Percentiles rank a stretch among this genome's conserved stretches.
Evolutionary conservation across 2,888 invertebrate species (phyloP).

Genomic region (Drosophila pegasa): DNA sequence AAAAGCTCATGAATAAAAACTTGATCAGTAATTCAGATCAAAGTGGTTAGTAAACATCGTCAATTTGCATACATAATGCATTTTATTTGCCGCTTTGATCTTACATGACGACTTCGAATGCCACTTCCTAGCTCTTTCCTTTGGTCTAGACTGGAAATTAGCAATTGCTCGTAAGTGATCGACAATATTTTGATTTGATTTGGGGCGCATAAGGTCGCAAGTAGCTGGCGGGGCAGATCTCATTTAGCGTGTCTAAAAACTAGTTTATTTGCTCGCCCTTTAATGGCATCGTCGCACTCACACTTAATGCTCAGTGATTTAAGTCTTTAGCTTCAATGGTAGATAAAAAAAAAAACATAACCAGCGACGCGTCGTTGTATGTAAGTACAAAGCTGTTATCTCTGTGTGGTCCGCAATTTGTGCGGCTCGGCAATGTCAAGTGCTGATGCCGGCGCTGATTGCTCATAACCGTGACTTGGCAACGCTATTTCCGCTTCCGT

Average conservation of each 20-base stretch:
- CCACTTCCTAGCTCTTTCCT: too few species aligned
- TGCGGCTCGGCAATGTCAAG: slow-evolving; percentile 54
- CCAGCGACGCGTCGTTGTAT: not conserved
- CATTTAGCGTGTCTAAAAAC: not conserved
- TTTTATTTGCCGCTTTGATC: too few species aligned
- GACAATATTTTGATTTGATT: not conserved
- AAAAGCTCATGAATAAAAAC: too few species aligned
- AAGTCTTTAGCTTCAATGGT: slow-evolving; percentile 1
- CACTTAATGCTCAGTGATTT: not conserved
- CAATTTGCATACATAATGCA: too few species aligned
- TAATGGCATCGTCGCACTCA: not conserved
- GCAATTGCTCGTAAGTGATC: too few species aligned
- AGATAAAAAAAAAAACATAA: not conserved
- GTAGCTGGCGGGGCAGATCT: not conserved
- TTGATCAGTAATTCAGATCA: too few species aligned
- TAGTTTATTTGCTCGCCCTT: slow-evolving; percentile 3
- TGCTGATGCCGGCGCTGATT: slow-evolving; percentile 39
- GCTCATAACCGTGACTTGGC: slow-evolving; percentile 52
- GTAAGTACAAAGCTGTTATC: slow-evolving; percentile 7
- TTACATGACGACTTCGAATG: too few species aligned
- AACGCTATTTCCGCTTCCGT: slow-evolving; percentile 62
- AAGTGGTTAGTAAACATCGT: too few species aligned
- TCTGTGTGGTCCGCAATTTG: slow-evolving; percentile 14
- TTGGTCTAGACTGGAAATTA: too few species aligned
- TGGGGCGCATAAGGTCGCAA: not conserved